Evolutionary conservation across 2,888 invertebrate species (phyloP), one percentile per base, ranked within the genome.

Genomic region (Trissoscelio sp.): DNA sequence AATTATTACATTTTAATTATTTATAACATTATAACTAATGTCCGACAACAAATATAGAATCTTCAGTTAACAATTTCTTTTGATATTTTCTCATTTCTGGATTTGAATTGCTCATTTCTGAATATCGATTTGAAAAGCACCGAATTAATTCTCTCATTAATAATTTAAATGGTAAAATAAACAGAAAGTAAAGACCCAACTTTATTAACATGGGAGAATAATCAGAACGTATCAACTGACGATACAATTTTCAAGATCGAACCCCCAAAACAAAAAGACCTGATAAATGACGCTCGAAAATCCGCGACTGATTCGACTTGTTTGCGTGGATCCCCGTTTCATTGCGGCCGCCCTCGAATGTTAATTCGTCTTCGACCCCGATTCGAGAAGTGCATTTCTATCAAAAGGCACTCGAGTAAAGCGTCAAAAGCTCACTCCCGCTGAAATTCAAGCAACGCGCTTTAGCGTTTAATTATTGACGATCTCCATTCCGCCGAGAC

Each of bases 351-450:
- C 22, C 37, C 67, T 80, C 60, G 57, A 64, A 53, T 70, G 85
- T 84, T 86, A 87, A 87, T 87, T 85, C 84, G 82, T 84, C 83
- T 84, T 82, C 85, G 85, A 86, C 86, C 86, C 82, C 81, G n/a
- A 82, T 86, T 86, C 75, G 79, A 77, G 53, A 74, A 81, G 83
- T 83, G 75, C 64, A 75, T 58, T 72, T 75, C 72, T 53, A 75
- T 72, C 72, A 81, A 81, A 75, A 66, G 70, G 80, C 53, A 64
- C 70, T 75, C 66, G 24, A 72, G 28, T 77, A 42, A 64, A 81
- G 75, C 67, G 77, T 72, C 81, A 72, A 46, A 72, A 66, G 77
- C 66, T 22, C 28, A 46, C 60, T 55, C 12, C 18, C 73, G 28
- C 44, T 81, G 79, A 83, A 83, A 84, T 83, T 83, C 84, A 70